A percentile compares a stretch with the other conserved stretches of the same genome.
Conservation (phyloP, 2,113 vertebrate genomes). For the Ctenodactylus gundi region DNA sequence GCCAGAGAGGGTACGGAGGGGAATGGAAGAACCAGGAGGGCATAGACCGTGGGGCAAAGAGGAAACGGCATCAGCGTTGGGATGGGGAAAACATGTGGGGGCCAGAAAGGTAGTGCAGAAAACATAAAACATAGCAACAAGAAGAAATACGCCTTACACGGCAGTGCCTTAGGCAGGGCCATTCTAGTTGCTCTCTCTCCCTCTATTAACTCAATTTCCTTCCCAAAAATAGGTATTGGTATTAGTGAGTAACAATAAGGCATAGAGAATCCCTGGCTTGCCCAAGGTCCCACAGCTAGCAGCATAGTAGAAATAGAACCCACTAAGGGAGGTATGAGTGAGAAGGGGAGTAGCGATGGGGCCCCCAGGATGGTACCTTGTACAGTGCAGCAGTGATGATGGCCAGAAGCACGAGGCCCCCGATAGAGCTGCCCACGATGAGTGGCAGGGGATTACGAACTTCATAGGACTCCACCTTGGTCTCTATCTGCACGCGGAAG, state of each 20-base stretch:
- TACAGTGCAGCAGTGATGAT: slow-evolving; percentile 65
- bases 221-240: background rate
- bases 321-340: background rate
- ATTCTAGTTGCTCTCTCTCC: background rate
- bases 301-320: background rate
- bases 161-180: background rate
- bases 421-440: slow-evolving; percentile 75
- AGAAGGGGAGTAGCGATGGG: background rate
- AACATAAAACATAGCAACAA: background rate
- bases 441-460: slow-evolving; percentile 53
- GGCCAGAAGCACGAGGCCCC: slow-evolving; percentile 75
- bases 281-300: background rate
- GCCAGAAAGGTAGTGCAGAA: background rate
- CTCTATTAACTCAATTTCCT: background rate
- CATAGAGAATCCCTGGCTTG: background rate
- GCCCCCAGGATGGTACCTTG: slow-evolving; percentile 55
- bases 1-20: background rate
- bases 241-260: background rate
- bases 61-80: background rate
- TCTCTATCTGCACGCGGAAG: slow-evolving; percentile 58
- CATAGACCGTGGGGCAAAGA: background rate
- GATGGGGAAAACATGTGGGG: background rate
- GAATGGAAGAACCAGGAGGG: background rate
- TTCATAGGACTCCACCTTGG: slow-evolving; percentile 62
- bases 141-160: too few relatives aligned